These are phyloP conservation scores for Halictus ligatus DNA, from an alignment of 2,888 invertebrate species.

Conservation along the genomic window DNA sequence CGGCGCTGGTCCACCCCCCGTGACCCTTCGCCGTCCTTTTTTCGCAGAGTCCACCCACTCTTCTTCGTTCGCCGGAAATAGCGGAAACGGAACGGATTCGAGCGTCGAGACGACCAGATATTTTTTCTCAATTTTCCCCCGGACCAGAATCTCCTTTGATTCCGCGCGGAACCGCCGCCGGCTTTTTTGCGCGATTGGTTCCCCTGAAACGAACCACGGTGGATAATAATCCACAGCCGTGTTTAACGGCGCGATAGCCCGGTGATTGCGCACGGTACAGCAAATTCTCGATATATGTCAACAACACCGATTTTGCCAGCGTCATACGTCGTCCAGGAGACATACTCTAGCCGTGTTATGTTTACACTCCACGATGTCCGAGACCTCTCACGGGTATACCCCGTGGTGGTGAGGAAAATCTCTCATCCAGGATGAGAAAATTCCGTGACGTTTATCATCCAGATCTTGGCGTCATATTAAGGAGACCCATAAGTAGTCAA, in stretches of 20 bases:
- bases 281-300: too few relatives aligned
- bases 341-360: too few relatives aligned
- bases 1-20: constrained; percentile 18
- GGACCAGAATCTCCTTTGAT: constrained; percentile 56
- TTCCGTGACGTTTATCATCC: too few relatives aligned
- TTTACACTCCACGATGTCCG: too few relatives aligned
- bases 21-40: background rate
- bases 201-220: constrained; percentile 21
- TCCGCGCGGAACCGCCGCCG: constrained; percentile 27
- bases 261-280: too few relatives aligned
- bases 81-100: constrained; percentile 44
- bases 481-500: too few relatives aligned
- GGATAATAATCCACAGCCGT: background rate
- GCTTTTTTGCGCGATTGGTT: constrained; percentile 37
- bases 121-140: constrained; percentile 60
- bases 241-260: constrained; percentile 1
- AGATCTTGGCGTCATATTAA: too few relatives aligned
- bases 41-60: background rate
- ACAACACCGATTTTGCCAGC: too few relatives aligned
- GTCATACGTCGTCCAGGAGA: too few relatives aligned
- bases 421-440: too few relatives aligned
- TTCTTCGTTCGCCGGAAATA: constrained; percentile 54
- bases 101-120: constrained; percentile 52
- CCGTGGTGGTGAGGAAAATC: too few relatives aligned
- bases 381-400: too few relatives aligned